Base-by-base conservation (phyloP, 2,888 invertebrate species). In the Tenthredo mesomela region DNA sequence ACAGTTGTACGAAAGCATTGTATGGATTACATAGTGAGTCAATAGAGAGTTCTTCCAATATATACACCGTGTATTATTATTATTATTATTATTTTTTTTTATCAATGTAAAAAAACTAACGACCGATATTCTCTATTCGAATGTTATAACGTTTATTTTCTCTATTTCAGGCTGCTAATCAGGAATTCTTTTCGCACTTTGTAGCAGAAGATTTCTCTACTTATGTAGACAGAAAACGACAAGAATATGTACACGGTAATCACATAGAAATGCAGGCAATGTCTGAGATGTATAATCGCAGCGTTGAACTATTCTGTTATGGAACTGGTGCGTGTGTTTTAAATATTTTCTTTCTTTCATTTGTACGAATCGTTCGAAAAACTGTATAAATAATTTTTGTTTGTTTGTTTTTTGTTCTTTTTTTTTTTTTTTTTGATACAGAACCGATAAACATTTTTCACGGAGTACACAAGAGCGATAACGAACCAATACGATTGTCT, bases 191-290 rank as follows among this genome's bases (percentile, higher is more conserved):
- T 92, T 96, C 96, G 33, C 97, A 97, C 89, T 98, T 97, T 93
- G 96, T 98, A 67, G 98, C 98, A 0, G 98, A 98, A 93, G 97
- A 98, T 93, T 97, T 98, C 91, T 96, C 95, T 86, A 96, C 96
- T 61, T 98, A 98, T 91, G 95, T 98, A 37, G 95, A 95, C 89
- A 95, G 98, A 61, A 98, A 98, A 93, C 95, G 97, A 33, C 95
- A 95, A 89, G 96, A 96, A 90, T 95, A 96, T 91, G 96, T 97
- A 40, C 98, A 98, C 93, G 98, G 98, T 73, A 98, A 98, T 93
- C 98, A 98, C 92, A 95, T 98, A 88, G 98, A 98, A 94, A 97
- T 98, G 92, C 98, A 98, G 93, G 98, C 98, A 33, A 96, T 98
- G 95, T 97, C 97, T 84, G 98, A 98, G 94, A 96, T 98, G 94